These are phyloP conservation scores for Phalacrocorax brasilianus DNA, from an alignment of 2,113 vertebrate species.

Conservation along the genomic window DNA sequence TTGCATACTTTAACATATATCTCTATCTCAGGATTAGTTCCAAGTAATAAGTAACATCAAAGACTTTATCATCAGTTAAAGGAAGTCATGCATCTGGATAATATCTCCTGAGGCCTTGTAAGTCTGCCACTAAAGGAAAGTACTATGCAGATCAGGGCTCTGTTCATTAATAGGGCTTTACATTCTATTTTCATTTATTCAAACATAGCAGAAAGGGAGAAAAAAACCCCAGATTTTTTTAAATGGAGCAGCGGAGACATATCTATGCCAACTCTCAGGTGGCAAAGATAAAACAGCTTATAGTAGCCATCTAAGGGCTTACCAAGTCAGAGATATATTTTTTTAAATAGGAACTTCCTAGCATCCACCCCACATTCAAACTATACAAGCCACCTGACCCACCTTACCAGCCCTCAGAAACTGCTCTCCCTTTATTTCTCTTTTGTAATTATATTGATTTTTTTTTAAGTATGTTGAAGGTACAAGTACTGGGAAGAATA, in stretches of 20 bases:
- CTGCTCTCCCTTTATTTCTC: background rate
- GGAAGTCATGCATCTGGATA: background rate
- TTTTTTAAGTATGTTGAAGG: background rate
- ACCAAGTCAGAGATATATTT: background rate
- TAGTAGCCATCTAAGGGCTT: background rate
- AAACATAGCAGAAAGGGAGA: background rate
- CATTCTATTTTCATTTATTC: background rate
- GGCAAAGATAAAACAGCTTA: background rate
- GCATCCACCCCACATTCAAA: rapidly evolving
- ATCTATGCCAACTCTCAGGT: background rate
- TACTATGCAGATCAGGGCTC: background rate
- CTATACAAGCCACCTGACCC: background rate
- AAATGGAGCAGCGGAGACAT: background rate
- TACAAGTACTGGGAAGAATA: background rate
- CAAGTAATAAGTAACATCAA: background rate
- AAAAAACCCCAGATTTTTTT: background rate
- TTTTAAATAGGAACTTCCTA: background rate
- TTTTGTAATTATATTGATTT: background rate
- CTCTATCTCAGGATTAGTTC: background rate
- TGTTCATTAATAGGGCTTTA: background rate
- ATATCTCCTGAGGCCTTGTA: background rate
- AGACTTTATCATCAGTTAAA: background rate
- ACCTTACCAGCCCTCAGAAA: background rate
- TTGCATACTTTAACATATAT: background rate
- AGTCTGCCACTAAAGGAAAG: background rate